Percentiles rank a stretch among this genome's conserved stretches.
Evolutionary conservation across 2,113 vertebrate species (phyloP).

Genomic region (Cricetomys ansorgei): DNA sequence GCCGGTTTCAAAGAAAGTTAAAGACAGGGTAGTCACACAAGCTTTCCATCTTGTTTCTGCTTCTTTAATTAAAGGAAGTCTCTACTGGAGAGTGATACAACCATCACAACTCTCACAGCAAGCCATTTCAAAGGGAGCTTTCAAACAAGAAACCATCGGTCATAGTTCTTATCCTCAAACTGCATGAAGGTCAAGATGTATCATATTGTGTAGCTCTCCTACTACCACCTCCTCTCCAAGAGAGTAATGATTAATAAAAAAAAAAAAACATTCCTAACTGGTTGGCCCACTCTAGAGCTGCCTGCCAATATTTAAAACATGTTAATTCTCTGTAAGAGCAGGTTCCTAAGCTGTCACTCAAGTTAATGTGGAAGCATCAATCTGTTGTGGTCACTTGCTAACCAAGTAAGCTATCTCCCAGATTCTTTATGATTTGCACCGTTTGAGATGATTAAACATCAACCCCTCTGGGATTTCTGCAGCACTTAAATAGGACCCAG

Average conservation of each 20-base stretch:
- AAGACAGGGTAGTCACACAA: not conserved
- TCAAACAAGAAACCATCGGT: constrained; percentile 15
- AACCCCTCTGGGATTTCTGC: not conserved
- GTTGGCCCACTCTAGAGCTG: constrained; percentile 44
- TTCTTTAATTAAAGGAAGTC: not conserved
- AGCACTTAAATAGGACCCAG: not conserved
- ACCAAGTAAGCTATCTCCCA: not conserved
- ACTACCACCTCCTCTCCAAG: constrained; percentile 10
- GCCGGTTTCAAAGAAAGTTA: not conserved
- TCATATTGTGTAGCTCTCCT: not conserved
- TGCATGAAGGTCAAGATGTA: not conserved
- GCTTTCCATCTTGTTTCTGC: not conserved
- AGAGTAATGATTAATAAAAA: not conserved
- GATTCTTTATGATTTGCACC: not conserved
- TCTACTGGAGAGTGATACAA: not conserved
- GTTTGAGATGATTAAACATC: not conserved
- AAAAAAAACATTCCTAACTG: not conserved
- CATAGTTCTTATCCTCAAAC: not conserved
- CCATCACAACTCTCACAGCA: not conserved
- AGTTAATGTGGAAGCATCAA: not conserved
- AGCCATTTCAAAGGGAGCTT: not conserved
- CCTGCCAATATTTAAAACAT: not conserved
- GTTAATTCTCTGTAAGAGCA: not conserved
- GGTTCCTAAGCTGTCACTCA: not conserved
- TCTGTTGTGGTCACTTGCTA: not conserved